These are phyloP conservation scores for Eurytoma californica DNA, from an alignment of 2,888 invertebrate genomes.

Conservation along the genomic window DNA sequence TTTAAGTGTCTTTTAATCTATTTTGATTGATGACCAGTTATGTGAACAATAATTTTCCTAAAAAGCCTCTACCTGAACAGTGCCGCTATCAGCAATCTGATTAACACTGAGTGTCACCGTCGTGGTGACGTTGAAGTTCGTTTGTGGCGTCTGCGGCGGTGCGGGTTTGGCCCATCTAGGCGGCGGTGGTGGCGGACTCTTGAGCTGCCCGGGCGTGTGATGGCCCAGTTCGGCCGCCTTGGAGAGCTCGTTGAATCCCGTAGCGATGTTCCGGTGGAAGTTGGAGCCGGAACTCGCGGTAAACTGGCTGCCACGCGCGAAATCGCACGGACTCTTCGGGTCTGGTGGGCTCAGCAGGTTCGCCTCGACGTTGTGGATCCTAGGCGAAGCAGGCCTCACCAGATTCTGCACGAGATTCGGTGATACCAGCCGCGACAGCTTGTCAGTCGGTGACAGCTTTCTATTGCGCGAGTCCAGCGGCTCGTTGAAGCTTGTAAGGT, in stretches of 20 bases:
- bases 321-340: constrained; percentile 60
- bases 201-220: constrained; percentile 60
- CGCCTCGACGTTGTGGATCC: constrained; percentile 72
- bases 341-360: constrained; percentile 70
- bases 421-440: constrained; percentile 70
- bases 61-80: constrained; percentile 59
- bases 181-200: constrained; percentile 85
- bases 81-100: constrained; percentile 63
- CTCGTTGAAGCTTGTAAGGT: constrained; percentile 78
- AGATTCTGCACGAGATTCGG: constrained; percentile 73
- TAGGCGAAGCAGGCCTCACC: constrained; percentile 69
- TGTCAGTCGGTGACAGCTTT: constrained; percentile 67
- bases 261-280: constrained; percentile 69
- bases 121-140: constrained; percentile 89
- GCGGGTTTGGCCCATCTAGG: constrained; percentile 90
- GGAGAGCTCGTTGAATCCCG: constrained; percentile 66
- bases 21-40: too few species aligned
- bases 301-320: constrained; percentile 66
- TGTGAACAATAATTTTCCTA: background rate
- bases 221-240: constrained; percentile 58
- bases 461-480: constrained; percentile 63
- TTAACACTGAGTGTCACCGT: constrained; percentile 90
- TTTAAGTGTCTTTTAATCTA: too few species aligned
- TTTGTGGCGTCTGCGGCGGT: constrained; percentile 71
- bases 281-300: constrained; percentile 65